Evolutionary conservation across 2,113 vertebrate genomes (phyloP), one percentile per base, ranked within the genome.

Genomic region (Mormoops blainvillei): DNA sequence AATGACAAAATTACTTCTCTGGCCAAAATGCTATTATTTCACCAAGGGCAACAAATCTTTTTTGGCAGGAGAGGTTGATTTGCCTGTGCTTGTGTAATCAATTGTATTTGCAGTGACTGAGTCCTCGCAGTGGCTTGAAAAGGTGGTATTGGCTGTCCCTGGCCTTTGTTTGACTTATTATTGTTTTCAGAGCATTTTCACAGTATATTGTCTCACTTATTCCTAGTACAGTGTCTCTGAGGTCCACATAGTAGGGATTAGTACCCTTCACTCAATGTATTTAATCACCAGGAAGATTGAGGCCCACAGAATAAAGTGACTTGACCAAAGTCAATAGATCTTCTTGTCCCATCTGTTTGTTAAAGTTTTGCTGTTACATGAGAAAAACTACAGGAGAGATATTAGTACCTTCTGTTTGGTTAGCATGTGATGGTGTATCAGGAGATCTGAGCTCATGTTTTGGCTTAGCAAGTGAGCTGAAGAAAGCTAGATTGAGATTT

Each of bases 61-160:
- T 65, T 95, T 97, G 97, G 95, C 96, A 97, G 43, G 87, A 87
- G 26, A 95, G 87, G 61, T 65, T 94, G 68, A 95, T 93, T 94
- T 95, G 95, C 85, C 50, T 95, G 54, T 68, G 38, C 91, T 96
- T 86, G 22, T 93, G n/a, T 90, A 95, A 90, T 95, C 89, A 95
- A 28, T 89, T 92, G 63, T 67, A 81, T 96, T 97, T 93, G 86
- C 86, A 95, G 56, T 70, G 94, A 91, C n/a, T 38, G 56, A 90
- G 73, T 91, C 91, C 56, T 86, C 86, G 45, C 52, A 50, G 96
- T 43, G 10, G 52, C 92, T 93, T 81, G 80, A 91, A 89, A 45
- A 88, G 70, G 52, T 88, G 52, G 9, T 41, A 22, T 94, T 87
- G 56, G 70, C 74, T 90, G 24, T n/a, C 78, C 70, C 38, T 76